Evolutionary conservation across 2,888 invertebrate species (phyloP).

Genomic region (Augiades crinisus): DNA sequence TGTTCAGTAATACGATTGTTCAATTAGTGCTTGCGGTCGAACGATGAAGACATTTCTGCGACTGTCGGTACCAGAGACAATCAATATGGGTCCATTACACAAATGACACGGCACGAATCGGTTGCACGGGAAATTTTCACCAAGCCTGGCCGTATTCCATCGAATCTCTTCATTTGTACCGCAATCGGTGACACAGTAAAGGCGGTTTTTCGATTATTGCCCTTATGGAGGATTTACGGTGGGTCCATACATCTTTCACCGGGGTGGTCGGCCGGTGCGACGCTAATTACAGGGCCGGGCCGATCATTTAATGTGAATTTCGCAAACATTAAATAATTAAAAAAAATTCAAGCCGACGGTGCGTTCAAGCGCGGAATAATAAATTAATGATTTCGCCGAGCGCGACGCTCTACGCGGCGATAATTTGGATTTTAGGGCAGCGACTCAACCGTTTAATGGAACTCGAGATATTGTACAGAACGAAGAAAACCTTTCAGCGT

Average conservation of each 20-base stretch:
- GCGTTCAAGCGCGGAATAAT: conserved; percentile 69
- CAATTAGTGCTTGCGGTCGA: conserved; percentile 21
- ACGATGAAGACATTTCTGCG: conserved; percentile 23
- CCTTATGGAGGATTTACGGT: conserved; percentile 60
- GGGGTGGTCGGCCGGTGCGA: conserved; percentile 68
- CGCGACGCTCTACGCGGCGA: conserved; percentile 33
- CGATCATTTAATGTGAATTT: conserved; percentile 74
- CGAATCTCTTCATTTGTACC: conserved; percentile 67
- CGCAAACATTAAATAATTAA: conserved; percentile 73
- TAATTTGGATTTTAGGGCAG: conserved; percentile 9
- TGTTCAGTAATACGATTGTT: conserved; percentile 24
- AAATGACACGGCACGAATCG: conserved; percentile 57
- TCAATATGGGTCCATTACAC: conserved; percentile 51
- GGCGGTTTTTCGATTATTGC: conserved; percentile 62
- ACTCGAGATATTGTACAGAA: not conserved
- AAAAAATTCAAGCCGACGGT: conserved; percentile 62
- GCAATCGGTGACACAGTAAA: conserved; percentile 50
- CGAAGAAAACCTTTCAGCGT: not conserved
- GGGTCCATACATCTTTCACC: conserved; percentile 62
- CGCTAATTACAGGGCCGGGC: conserved; percentile 73
- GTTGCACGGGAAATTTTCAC: conserved; percentile 33
- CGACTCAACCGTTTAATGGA: conserved; percentile 1
- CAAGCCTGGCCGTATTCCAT: conserved; percentile 22
- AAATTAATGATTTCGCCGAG: conserved; percentile 51
- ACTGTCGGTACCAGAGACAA: conserved; percentile 18